Evolutionary conservation across 2,888 invertebrate species (phyloP).

Genomic region (Archaeoteleia sp.): DNA sequence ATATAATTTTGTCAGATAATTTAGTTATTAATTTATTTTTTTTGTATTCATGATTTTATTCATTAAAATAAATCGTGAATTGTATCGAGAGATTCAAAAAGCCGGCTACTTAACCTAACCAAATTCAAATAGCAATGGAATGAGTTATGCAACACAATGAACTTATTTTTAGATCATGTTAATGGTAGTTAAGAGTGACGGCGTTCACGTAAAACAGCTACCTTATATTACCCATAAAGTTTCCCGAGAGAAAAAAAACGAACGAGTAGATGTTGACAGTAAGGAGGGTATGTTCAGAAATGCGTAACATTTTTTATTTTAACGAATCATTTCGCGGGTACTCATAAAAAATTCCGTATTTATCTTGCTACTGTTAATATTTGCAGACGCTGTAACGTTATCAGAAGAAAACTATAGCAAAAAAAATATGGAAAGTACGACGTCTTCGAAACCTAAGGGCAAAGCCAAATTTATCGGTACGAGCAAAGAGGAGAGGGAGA

Average conservation of each 20-base stretch:
- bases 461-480: conserved; percentile 76
- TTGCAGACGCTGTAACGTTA: conserved; percentile 48
- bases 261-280: conserved; percentile 37
- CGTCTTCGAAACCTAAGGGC: conserved; percentile 73
- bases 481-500: conserved; percentile 75
- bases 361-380: conserved; percentile 3
- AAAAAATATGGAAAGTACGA: conserved; percentile 28
- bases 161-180: conserved; percentile 68
- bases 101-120: conserved; percentile 48
- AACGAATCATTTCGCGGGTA: background rate
- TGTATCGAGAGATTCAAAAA: conserved; percentile 21
- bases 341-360: background rate
- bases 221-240: conserved; percentile 61
- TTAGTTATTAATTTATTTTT: no score
- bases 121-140: conserved; percentile 37
- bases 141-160: conserved; percentile 50
- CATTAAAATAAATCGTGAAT: no score
- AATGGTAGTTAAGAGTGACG: conserved; percentile 70
- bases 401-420: conserved; percentile 39
- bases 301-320: no score
- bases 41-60: no score
- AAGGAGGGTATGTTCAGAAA: conserved; percentile 24
- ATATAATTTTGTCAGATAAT: no score
- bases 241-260: conserved; percentile 48
- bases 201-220: conserved; percentile 68